phyloP scores from a whole-genome alignment of 1,140 invertebrate genomes.

The Euwallacea fornicatus region DNA sequence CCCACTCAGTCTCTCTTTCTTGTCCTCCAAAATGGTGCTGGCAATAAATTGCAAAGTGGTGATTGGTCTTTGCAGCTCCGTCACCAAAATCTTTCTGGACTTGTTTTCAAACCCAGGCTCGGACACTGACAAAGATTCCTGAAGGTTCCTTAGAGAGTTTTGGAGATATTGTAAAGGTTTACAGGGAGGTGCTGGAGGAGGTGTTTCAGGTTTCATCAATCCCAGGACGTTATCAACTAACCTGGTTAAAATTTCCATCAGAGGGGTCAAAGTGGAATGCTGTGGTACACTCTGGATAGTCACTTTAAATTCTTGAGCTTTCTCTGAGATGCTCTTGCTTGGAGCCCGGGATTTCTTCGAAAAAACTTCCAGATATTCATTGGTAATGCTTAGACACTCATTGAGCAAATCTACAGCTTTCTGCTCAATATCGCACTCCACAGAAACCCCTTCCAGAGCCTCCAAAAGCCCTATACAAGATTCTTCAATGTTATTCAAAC shows the following conservation, averaged over 20 bases:
- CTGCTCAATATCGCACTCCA: constrained; percentile 37
- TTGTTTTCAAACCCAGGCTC: constrained; percentile 41
- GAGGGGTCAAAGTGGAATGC: constrained; percentile 21
- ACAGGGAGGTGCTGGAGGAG: constrained; percentile 19
- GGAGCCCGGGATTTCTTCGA: constrained; percentile 18
- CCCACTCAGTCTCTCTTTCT: constrained; percentile 45
- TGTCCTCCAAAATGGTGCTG: constrained; percentile 46
- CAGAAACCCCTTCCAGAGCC: constrained; percentile 28
- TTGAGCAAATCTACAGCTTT: constrained; percentile 28
- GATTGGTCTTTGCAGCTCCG: constrained; percentile 48
- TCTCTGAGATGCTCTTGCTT: constrained; percentile 30
- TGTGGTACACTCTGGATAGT: constrained; percentile 32
- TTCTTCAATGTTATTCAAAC: constrained; percentile 27
- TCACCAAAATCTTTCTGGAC: constrained; percentile 40
- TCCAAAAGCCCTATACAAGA: constrained; percentile 16
- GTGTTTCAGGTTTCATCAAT: constrained; percentile 27
- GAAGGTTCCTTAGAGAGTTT: constrained; percentile 50
- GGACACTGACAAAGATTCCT: constrained; percentile 41
- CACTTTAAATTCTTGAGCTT: constrained; percentile 28
- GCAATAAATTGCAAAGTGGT: constrained; percentile 48
- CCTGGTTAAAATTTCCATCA: constrained; percentile 23
- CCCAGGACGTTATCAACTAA: constrained; percentile 30
- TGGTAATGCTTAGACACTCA: constrained; percentile 21
- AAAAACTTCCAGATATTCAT: constrained; percentile 35
- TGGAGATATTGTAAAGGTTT: constrained; percentile 45